Evolutionary conservation across 1,140 invertebrate species (phyloP), one percentile per base, ranked within the genome.

Genomic region (Drosophila truncata): DNA sequence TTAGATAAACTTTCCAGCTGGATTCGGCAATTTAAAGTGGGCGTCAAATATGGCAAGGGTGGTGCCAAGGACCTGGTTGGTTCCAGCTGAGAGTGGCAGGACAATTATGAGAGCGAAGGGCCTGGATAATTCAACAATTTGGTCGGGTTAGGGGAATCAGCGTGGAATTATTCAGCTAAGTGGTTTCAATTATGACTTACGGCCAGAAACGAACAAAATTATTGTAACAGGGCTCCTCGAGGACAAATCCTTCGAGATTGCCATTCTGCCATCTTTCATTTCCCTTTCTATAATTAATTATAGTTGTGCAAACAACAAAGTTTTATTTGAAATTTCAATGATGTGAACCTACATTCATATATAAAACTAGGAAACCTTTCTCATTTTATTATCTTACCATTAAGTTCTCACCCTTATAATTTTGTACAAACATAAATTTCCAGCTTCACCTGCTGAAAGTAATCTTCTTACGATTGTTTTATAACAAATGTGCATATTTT

Each of bases 1-100:
- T 88, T 88, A 88, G 84, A 87, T 87, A 78, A 86, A 79, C 79
- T 65, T 62, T 80, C 61, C 64, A 86, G 72, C 80, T 73, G 62
- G 77, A 76, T 72, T 58, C 72, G 65, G 67, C 77, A 88, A 75
- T 90, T 81, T 81, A 67, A 70, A 78, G 65, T 54, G 65, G 77
- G 52, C 18, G 75, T 67, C 9, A 42, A 35, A 35, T 59, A 60
- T 31, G 50, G 18, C 23, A 25, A 3, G 52, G 29, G 52, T 33
- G 47, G 11, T 10, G 20, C 29, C n/a, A 42, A 54, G 25, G 42
- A 58, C 31, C 23, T 42, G 59, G 52, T 47, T 47, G 54, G 52
- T 47, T 66, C 81, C 76, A 76, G 81, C 77, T 83, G 76, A 42
- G 55, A 60, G 54, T 76, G 55, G 61, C 82, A 70, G 61, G 42